Evolutionary conservation across 2,113 vertebrate genomes (phyloP), one percentile per base, ranked within the genome.

Genomic region (Noctilio leporinus): DNA sequence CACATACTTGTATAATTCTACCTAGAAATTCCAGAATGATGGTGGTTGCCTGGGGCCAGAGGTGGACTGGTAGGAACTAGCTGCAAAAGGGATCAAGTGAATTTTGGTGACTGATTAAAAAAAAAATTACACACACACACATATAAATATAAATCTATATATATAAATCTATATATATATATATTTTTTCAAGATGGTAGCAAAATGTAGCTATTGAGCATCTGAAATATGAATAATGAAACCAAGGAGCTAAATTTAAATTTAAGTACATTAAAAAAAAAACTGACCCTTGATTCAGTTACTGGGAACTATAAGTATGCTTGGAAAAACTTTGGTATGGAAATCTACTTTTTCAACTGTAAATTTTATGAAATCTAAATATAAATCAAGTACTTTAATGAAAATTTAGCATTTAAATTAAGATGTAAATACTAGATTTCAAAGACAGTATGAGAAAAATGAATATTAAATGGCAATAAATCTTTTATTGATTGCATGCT

Each of bases 311-410:
- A 86, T 20, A 93, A 45, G 15, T 75, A 62, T 47, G 11, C 57
- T 67, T 72, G 16, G 76, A 95, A 22, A 86, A 95, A 92, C 9
- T 12, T 64, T 49, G 24, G n/a, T 51, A n/a, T 64, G 40, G 30
- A 57, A 91, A 95, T 73, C 62, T 86, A 77, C 33, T 77, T 78
- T 92, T 91, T 75, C 82, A 84, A 95, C 49, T 82, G 19, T 45
- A 82, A 81, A 91, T 59, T 93, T 72, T 73, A 90, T 40, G 78
- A 38, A 81, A 72, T 53, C 35, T 83, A 93, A 84, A 81, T 51
- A 89, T 38, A 97, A 57, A 90, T 43, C 53, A 93, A 65, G 45
- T 70, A 81, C 57, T 82, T 67, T 57, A 24, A 86, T 80, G 77
- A 93, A 91, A 70, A 85, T 51, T 49, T 35, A 59, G 38, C 83